Base-by-base conservation (phyloP, 2,797 vertebrate species). In the Naso thynnoides region DNA sequence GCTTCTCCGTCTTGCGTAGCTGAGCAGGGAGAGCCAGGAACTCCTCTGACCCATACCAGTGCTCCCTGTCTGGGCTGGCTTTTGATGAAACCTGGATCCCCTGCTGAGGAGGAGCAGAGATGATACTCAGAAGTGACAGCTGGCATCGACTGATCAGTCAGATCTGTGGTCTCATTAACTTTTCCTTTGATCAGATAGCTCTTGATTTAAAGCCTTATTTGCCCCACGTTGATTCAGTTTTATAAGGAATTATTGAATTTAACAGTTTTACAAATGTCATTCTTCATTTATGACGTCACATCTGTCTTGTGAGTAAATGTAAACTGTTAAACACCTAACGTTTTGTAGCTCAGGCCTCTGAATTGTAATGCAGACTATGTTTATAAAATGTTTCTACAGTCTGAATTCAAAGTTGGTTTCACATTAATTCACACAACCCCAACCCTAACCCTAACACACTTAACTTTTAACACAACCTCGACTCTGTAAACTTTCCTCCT, bases 1-100 rank as follows among this genome's bases (percentile, higher is more conserved):
- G 86, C 61, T 97, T 94, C 94, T 99, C 98, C 0, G 97, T 97
- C 92, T 98, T 95, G 29, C 88, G 96, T 38, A 99, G 95, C 76
- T 99, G 97, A 47, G 96, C 94, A 0, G 98, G 98, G 41, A 99
- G 96, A 0, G 97, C 96, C 81, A 99, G 92, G 86, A 98, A 99
- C 87, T 99, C 98, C 26, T 99, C 98, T 0, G 97, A 99, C 15
- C 97, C 98, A 26, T 96, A 99, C 97, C 97, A 99, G 64, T 92
- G 92, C 33, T 96, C 94, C 44, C 80, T 89, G 27, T 92, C 92
- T 59, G 94, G 93, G 63, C 81, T 90, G 49, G 45, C 4, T 31
- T 47, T 69, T 0, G 81, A 55, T 1, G 79, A 78, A 0, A 57
- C 49, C 14, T 45, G 63, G 29, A 33, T 13, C 19, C 6, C 77